phyloP scores from a whole-genome alignment of 2,888 invertebrate species.

The Tortrix viridana region DNA sequence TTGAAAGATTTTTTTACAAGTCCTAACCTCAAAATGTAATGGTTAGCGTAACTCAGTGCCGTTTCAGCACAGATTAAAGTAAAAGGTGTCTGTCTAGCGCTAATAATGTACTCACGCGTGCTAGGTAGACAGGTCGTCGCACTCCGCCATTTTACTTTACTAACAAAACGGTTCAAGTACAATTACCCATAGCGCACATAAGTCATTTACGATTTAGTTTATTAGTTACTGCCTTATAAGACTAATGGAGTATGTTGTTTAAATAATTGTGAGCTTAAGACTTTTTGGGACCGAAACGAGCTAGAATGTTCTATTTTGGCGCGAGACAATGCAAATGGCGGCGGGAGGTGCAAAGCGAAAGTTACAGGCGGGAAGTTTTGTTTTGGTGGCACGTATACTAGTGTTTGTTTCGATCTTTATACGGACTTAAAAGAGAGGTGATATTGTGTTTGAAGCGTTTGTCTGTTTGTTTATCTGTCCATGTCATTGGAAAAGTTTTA shows the following conservation, averaged over 20 bases:
- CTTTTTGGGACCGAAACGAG: background rate
- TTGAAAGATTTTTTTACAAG: too few species aligned
- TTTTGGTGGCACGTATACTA: conserved; percentile 1
- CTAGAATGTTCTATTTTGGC: conserved; percentile 34
- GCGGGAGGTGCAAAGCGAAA: conserved; percentile 22
- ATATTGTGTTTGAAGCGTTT: too few species aligned
- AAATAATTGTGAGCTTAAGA: background rate
- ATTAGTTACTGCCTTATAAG: background rate
- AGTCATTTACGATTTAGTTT: background rate
- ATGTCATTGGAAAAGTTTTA: too few species aligned
- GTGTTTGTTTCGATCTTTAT: conserved; percentile 2
- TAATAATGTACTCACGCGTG: conserved; percentile 58
- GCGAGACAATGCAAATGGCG: conserved; percentile 33
- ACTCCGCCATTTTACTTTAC: background rate
- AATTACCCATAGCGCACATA: background rate
- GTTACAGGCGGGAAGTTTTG: conserved; percentile 12
- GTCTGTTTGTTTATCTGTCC: too few species aligned
- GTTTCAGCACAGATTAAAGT: conserved; percentile 38
- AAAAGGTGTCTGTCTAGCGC: conserved; percentile 51
- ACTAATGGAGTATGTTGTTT: too few species aligned
- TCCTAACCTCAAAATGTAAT: too few species aligned
- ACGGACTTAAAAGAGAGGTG: background rate
- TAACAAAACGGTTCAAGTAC: background rate
- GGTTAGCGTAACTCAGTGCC: too few species aligned
- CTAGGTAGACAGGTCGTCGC: conserved; percentile 38